A percentile compares a stretch with the other conserved stretches of the same genome.
Conservation (phyloP, 2,797 vertebrate genomes). For the Siniperca obscura region DNA sequence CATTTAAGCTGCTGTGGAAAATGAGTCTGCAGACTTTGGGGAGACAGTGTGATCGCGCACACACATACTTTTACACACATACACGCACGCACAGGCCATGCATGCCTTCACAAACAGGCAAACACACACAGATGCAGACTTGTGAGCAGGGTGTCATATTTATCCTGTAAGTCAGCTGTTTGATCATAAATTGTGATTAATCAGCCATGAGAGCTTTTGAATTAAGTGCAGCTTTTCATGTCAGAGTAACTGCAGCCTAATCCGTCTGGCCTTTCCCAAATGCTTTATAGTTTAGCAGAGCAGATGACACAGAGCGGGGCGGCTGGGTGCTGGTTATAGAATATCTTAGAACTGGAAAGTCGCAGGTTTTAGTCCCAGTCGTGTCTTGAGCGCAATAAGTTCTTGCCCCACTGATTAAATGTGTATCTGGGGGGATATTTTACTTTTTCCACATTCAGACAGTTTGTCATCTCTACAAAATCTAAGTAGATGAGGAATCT, state of each 20-base stretch:
- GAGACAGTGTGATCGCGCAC: conserved; percentile 50
- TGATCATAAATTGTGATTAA: conserved; percentile 79
- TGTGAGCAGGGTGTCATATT: conserved; percentile 67
- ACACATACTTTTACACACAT: background rate
- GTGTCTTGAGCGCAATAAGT: conserved; percentile 10
- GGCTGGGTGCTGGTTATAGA: conserved; percentile 10
- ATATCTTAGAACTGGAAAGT: conserved; percentile 29
- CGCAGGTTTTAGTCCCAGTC: conserved; percentile 33
- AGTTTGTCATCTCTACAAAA: background rate
- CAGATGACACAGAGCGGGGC: conserved; percentile 55
- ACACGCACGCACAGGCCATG: conserved; percentile 19
- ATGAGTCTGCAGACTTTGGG: conserved; percentile 70
- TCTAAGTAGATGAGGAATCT: background rate
- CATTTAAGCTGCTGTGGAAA: conserved; percentile 76
- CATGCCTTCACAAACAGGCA: conserved; percentile 41
- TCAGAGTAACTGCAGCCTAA: conserved; percentile 66
- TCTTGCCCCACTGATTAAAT: conserved; percentile 21
- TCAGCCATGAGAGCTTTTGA: conserved; percentile 72
- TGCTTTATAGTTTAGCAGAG: conserved; percentile 58
- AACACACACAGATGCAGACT: conserved; percentile 41
- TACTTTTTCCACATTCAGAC: conserved; percentile 7
- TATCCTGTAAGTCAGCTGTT: conserved; percentile 77
- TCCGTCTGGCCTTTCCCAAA: conserved; percentile 66
- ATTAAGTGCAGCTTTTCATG: conserved; percentile 72
- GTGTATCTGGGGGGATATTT: background rate